Base-by-base conservation (phyloP, 2,888 invertebrate species). In the Panzeria rudis region DNA sequence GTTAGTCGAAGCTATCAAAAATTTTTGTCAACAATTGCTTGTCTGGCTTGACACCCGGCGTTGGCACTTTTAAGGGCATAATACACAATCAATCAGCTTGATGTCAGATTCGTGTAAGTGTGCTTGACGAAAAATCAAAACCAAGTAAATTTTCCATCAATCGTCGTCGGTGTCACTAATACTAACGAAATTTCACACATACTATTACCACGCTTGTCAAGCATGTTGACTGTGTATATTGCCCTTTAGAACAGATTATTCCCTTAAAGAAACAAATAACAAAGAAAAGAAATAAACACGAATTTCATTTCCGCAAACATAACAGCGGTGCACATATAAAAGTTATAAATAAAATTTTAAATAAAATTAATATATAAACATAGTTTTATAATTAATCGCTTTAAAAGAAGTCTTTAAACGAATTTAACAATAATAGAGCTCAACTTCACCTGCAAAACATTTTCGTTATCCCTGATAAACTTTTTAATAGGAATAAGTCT, bases 401-500 rank as follows among this genome's bases (percentile, higher is more conserved):
- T 47, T 1, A 64, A 64, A 29, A 23, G 1, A 64, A 15, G 32
- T 20, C 15, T 62, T 52, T 38, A 62, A 62, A n/a, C 5, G 32
- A 35, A 62, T 73, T 25, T 11, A 62, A 29, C 8, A 38, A 25
- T 15, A 75, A 52, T 50, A 38, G 25, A 3, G 11, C 8, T 50
- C 20, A 23, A 73, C 35, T 50, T 50, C 38, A 73, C 61, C 35
- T 62, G 64, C 47, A 38, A 52, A 61, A 29, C 25, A 15, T 38
- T 68, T 41, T 50, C 32, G 17, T 50, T 68, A 59, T 69, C 68
- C 23, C 8, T 69, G 47, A 11, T 50, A 78, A 78, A 69, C 29
- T 61, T 78, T 78, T 69, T 68, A 20, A 78, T 50, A 50, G 25
- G 59, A 52, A 69, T 69, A 78, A 61, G 69, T 61, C 38, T 61